A percentile compares a stretch with the other conserved stretches of the same genome.
Evolutionary conservation across 2,797 vertebrate genomes (phyloP).

Genomic region (Protosalanx chinensis): DNA sequence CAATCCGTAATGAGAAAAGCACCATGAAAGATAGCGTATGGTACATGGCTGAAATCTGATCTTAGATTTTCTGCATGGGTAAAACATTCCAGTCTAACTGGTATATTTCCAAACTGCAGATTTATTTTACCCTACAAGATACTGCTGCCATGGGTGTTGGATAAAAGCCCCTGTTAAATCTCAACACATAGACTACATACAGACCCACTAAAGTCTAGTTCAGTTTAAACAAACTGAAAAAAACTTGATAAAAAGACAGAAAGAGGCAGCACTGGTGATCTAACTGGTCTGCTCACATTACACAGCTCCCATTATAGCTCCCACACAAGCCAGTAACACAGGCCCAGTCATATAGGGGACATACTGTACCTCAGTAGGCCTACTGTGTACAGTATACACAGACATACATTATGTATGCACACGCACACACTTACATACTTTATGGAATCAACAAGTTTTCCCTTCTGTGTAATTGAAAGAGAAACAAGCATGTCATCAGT

Average conservation of each 20-base stretch:
- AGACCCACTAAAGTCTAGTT: too few species aligned
- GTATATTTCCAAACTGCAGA: too few species aligned
- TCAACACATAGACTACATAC: too few species aligned
- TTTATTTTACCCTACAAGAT: too few species aligned
- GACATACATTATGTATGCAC: slow-evolving; percentile 11
- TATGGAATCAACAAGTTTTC: too few species aligned
- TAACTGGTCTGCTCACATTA: slow-evolving; percentile 48
- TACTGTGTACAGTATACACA: slow-evolving; percentile 11
- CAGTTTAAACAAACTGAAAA: not conserved
- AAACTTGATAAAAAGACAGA: slow-evolving; percentile 7
- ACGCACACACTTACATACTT: slow-evolving; percentile 15
- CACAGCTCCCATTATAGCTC: slow-evolving; percentile 51
- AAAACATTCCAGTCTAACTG: not conserved
- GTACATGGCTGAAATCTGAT: not conserved
- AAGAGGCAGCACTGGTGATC: not conserved
- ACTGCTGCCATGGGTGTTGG: too few species aligned
- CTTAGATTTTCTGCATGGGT: not conserved
- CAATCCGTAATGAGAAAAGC: not conserved
- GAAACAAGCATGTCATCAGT: too few species aligned
- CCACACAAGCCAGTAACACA: slow-evolving; percentile 31
- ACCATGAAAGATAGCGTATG: not conserved
- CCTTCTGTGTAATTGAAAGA: too few species aligned
- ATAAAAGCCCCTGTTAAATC: too few species aligned
- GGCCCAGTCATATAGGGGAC: slow-evolving; percentile 21
- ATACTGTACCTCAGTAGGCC: slow-evolving; percentile 13